Evolutionary conservation across 92 coral and sea anemone species (phyloP).

Genomic region (Palythoa heliodiscus): DNA sequence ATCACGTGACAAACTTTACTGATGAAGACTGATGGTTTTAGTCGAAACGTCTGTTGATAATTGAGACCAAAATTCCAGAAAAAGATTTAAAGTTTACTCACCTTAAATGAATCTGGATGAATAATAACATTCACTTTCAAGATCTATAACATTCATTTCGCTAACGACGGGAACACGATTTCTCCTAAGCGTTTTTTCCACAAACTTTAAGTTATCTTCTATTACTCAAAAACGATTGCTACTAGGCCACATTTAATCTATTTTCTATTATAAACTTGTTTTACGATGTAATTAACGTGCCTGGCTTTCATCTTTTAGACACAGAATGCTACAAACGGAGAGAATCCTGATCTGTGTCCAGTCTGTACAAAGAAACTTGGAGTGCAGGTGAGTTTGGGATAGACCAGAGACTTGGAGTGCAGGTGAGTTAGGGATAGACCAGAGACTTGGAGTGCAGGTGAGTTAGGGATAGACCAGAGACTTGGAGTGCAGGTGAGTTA

Average conservation of each 20-base stretch:
- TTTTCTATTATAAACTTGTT: neutral
- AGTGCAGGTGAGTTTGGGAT: slow-evolving; percentile 67
- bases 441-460: slow-evolving; percentile 89
- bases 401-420: slow-evolving; percentile 59
- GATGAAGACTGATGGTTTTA: too few species aligned
- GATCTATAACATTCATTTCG: too few species aligned
- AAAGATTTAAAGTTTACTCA: too few species aligned
- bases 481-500: slow-evolving; percentile 86
- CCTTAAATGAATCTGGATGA: too few species aligned
- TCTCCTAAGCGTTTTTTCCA: too few species aligned
- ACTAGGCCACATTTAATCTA: neutral
- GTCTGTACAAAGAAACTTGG: slow-evolving; percentile 91
- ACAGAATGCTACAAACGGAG: slow-evolving; percentile 75
- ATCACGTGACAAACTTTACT: too few species aligned
- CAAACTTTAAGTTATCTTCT: too few species aligned
- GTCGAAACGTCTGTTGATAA: too few species aligned
- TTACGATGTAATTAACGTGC: neutral
- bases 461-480: slow-evolving; percentile 42
- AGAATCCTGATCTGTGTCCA: slow-evolving; percentile 94
- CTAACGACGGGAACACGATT: too few species aligned
- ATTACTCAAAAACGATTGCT: too few species aligned
- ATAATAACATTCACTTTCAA: too few species aligned
- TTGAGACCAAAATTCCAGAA: too few species aligned
- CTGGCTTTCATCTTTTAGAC: slow-evolving; percentile 52
- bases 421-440: slow-evolving; percentile 66